A percentile compares a stretch with the other conserved stretches of the same genome.
phyloP scores from a whole-genome alignment of 2,888 invertebrate species.

The Dysmachus trigonus region DNA sequence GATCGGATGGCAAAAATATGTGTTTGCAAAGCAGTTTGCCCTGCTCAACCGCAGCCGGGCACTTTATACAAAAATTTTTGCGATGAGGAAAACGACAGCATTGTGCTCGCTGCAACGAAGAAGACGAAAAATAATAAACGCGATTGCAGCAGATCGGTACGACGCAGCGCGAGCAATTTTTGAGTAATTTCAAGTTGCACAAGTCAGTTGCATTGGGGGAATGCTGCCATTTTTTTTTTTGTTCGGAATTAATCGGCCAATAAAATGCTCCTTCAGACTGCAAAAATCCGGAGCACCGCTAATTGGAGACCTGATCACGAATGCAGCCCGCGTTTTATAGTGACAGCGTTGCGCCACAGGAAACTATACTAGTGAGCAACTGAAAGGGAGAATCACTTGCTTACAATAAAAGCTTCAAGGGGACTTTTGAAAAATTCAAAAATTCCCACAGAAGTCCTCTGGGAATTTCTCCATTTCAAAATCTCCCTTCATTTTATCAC shows the following conservation, averaged over 20 bases:
- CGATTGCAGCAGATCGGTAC: neutral
- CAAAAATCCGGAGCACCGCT: neutral
- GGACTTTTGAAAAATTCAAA: neutral
- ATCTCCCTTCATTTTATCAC: neutral
- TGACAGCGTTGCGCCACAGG: neutral
- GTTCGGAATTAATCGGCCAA: neutral
- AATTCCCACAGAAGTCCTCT: neutral
- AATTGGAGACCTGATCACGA: neutral
- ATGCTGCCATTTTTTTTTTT: neutral
- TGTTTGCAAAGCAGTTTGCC: constrained; percentile 27
- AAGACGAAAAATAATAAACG: neutral
- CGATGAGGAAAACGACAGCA: neutral
- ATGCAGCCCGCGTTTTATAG: neutral
- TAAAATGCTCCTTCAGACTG: neutral
- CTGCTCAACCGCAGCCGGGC: neutral
- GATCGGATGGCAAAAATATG: neutral
- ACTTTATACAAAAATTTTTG: neutral
- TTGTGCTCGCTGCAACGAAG: neutral
- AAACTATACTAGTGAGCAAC: neutral
- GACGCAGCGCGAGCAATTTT: neutral
- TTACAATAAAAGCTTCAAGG: neutral
- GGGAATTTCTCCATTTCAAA: neutral
- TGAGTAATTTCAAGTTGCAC: neutral
- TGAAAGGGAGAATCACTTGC: neutral
- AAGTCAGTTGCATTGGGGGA: neutral